phyloP scores from a whole-genome alignment of 1,140 invertebrate genomes.

The Philopotamus ludificatus region DNA sequence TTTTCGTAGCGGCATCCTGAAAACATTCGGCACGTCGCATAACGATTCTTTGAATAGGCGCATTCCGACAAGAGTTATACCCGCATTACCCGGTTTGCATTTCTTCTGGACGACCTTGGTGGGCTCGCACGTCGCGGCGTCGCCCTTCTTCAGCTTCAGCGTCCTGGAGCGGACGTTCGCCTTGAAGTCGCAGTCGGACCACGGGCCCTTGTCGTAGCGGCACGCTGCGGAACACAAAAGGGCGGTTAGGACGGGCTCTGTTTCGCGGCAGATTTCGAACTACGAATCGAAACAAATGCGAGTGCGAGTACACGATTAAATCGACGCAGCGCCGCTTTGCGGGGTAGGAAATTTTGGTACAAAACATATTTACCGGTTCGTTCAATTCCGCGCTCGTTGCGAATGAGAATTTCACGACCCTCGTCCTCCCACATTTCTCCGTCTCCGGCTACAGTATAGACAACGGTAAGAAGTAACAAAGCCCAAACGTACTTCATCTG shows the following conservation, averaged over 20 bases:
- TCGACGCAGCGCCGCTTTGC: too few relatives aligned
- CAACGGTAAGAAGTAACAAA: slow-evolving; percentile 46
- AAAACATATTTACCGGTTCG: slow-evolving; percentile 54
- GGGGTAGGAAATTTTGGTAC: too few relatives aligned
- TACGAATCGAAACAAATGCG: too few relatives aligned
- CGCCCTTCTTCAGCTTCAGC: slow-evolving; percentile 80
- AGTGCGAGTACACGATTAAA: too few relatives aligned
- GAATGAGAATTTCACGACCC: slow-evolving; percentile 63
- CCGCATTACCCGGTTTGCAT: slow-evolving; percentile 76
- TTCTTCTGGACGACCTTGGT: slow-evolving; percentile 87
- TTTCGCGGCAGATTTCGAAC: too few relatives aligned
- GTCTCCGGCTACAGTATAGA: slow-evolving; percentile 50
- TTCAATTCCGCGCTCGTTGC: slow-evolving; percentile 62
- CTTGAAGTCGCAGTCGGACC: slow-evolving; percentile 82
- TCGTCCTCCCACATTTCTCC: slow-evolving; percentile 61
- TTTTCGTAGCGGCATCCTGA: slow-evolving; percentile 70
- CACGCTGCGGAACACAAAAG: slow-evolving; percentile 66
- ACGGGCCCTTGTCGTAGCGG: slow-evolving; percentile 78
- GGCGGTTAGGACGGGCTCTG: too few relatives aligned
- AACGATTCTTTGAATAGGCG: too few relatives aligned
- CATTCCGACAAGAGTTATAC: too few relatives aligned
- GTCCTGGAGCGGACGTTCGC: slow-evolving; percentile 77
- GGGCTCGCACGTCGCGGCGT: slow-evolving; percentile 70
- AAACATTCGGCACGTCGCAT: too few relatives aligned
- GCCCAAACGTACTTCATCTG: slow-evolving; percentile 45